Base-by-base conservation (phyloP, 2,888 invertebrate genomes). In the Panopea generosa region DNA sequence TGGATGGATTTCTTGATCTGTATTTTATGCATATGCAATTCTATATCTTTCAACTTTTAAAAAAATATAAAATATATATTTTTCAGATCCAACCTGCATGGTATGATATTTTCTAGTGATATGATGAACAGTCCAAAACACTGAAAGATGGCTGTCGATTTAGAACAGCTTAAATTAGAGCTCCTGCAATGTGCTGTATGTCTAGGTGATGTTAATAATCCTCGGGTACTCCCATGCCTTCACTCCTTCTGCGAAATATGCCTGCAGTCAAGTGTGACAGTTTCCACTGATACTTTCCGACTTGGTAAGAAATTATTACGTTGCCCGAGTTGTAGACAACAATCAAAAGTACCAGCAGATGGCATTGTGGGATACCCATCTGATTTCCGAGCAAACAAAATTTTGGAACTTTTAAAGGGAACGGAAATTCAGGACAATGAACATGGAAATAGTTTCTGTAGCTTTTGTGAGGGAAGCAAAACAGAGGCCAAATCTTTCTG, bases 161-260 rank as follows among this genome's bases (percentile, higher is more conserved):
- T 60, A 2, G 26, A 45, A 14, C 27, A 60, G 14, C 22, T 60
- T 20, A 53, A 24, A 38, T 16, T 49, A 52, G 79, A 82, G 20
- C 43, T 84, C n/a, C 45, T 81, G 18, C 77, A 80, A 59, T 84
- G 84, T 74, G 68, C 79, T 2, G 73, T 84, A 20, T 84, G 84
- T 57, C 71, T 84, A 2, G 75, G 79, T 16, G 73, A 74, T 14
- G 60, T 83, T 16, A 29, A 60, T 14, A 56, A 61, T n/a, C 77
- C 84, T 1, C 56, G 77, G 49, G 73, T 73, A 18, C 67, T 84
- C 16, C 84, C 79, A 4, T 84, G 84, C 40, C 65, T 83, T 24
- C 83, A 84, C 53, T 75, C 82, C 9, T 84, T 84, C 69, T 84
- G 84, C 59, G 68, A 76, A 43, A 43, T 29, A 2, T 84, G 84